phyloP scores from a whole-genome alignment of 37 sponge, comb jelly and placozoan genomes.

The Ephydatia muelleri region DNA sequence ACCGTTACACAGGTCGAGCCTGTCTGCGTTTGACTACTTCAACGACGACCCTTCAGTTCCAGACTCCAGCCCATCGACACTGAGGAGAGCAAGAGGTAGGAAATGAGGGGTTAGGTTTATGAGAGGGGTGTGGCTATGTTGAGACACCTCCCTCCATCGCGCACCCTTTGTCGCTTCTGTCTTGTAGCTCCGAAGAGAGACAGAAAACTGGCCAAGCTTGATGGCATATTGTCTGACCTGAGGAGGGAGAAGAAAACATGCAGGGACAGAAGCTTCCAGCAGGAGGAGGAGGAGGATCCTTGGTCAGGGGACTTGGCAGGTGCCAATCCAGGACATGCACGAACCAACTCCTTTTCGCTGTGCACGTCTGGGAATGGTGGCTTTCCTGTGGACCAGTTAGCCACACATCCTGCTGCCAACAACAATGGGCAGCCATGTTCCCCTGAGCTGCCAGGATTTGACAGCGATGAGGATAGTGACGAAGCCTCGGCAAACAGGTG shows the following conservation, averaged over 20 bases:
- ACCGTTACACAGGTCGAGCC: constrained; percentile 13
- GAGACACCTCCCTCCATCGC: neutral
- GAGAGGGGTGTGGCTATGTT: neutral
- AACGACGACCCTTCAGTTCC: constrained; percentile 37
- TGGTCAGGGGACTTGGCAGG: neutral
- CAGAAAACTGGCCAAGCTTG: constrained; percentile 49
- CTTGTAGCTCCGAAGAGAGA: constrained; percentile 6
- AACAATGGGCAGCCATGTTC: neutral
- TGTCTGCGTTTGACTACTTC: constrained; percentile 48
- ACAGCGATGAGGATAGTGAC: constrained; percentile 22
- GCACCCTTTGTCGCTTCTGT: neutral
- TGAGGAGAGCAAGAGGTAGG: neutral
- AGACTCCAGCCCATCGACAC: neutral
- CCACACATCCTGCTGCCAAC: neutral
- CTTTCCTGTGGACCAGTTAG: neutral
- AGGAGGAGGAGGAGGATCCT: neutral
- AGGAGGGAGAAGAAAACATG: constrained; percentile 8
- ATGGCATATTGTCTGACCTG: constrained; percentile 20
- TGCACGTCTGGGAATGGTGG: neutral
- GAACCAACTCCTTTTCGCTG: neutral
- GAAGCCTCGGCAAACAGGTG: constrained; percentile 16
- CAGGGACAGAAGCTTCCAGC: neutral
- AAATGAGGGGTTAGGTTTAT: neutral
- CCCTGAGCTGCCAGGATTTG: neutral
- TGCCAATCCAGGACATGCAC: neutral